A percentile compares a stretch with the other conserved stretches of the same genome.
These are phyloP conservation scores for Antigone vipio DNA, from an alignment of 2,113 vertebrate species.

Conservation along the genomic window DNA sequence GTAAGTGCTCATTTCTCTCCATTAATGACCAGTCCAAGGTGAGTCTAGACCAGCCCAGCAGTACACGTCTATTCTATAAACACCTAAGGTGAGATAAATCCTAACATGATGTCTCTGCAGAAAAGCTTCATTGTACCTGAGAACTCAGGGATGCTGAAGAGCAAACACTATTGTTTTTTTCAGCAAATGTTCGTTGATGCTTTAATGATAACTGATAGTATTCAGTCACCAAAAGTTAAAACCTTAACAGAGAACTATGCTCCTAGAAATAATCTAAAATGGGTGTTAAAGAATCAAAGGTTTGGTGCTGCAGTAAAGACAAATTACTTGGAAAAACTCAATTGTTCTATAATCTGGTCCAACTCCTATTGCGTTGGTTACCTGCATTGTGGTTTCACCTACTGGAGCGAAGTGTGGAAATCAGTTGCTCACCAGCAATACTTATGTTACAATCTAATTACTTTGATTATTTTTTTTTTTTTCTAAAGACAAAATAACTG, in stretches of 20 bases:
- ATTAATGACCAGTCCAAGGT: not conserved
- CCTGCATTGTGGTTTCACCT: not conserved
- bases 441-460: not conserved
- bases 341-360: not conserved
- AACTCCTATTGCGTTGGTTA: not conserved
- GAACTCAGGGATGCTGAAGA: not conserved
- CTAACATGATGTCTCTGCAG: not conserved
- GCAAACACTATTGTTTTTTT: not conserved
- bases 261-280: not conserved
- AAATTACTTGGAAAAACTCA: not conserved
- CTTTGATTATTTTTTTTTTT: not conserved
- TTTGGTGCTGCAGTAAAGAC: not conserved
- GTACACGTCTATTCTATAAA: not conserved
- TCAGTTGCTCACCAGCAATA: not conserved
- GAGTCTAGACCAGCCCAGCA: slow-evolving; percentile 26
- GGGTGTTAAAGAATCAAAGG: not conserved
- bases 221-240: not conserved
- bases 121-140: not conserved
- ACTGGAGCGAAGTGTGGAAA: not conserved
- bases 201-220: not conserved
- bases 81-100: not conserved
- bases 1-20: not conserved
- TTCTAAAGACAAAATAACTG: not conserved
- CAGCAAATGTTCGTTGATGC: not conserved
- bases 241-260: not conserved